A percentile compares a stretch with the other conserved stretches of the same genome.
phyloP scores from a whole-genome alignment of 2,113 vertebrate genomes.

The Entomyzon cyanotis region DNA sequence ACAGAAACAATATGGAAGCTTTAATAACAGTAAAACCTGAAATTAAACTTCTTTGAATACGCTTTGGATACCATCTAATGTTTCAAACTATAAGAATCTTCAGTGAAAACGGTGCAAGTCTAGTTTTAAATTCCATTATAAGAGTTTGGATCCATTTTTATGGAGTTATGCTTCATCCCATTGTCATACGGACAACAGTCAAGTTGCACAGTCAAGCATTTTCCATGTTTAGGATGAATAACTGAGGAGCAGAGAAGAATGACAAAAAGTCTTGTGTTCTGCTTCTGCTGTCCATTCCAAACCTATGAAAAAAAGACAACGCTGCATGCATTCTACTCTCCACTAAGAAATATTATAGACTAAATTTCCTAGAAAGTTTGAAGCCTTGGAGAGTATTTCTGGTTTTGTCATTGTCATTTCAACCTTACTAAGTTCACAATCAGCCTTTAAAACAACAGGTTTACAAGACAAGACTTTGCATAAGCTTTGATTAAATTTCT shows the following conservation, averaged over 20 bases:
- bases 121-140: background rate
- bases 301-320: background rate
- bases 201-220: background rate
- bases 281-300: background rate
- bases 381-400: background rate
- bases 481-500: background rate
- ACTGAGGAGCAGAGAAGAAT: background rate
- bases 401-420: background rate
- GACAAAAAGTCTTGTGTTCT: background rate
- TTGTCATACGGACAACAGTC: background rate
- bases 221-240: background rate
- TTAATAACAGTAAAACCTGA: background rate
- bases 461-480: background rate
- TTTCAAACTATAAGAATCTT: background rate
- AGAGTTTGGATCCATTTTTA: background rate
- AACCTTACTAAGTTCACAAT: background rate
- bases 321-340: background rate
- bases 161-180: background rate
- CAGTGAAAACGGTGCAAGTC: background rate
- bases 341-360: background rate
- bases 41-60: background rate
- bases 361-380: background rate
- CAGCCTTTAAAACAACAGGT: background rate
- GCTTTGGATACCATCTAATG: background rate
- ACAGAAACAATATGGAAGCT: fast-evolving